Evolutionary conservation across 1,140 invertebrate species (phyloP), one percentile per base, ranked within the genome.

Genomic region (Telenomus remus): DNA sequence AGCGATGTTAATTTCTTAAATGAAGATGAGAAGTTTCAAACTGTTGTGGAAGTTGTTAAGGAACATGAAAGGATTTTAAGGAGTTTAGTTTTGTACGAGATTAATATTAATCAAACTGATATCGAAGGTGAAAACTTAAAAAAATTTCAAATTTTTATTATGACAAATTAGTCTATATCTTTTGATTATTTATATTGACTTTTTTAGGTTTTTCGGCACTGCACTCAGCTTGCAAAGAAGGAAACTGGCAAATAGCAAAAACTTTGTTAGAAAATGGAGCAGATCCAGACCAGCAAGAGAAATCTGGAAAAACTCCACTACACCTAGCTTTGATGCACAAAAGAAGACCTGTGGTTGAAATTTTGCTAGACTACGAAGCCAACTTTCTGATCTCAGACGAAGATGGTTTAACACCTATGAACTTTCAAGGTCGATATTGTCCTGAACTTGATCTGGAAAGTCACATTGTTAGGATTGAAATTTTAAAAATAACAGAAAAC

Each of bases 191-290:
- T 27, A 27, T 27, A n/a, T n/a, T n/a, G n/a, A n/a, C n/a, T 27
- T 27, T 6, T 3, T 27, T 16, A 70, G 73, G 65, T 11, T 55
- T n/a, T 37, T 55, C 66, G 15, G 19, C 76, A 7, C 39, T 79
- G 9, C 72, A 71, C 44, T 64, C 42, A 10, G 68, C 73, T 14
- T 15, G 49, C 13, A 72, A 46, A 49, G 72, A 79, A 57, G 77
- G 72, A 9, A 76, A 71, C n/a, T 78, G 68, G 72, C 72, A 27
- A 47, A 76, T 73, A 9, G 64, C 48, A 7, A 76, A 79, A 73
- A 66, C 73, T 0, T 42, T 79, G 2, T 13, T 76, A n/a, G 69
- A 79, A 57, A 69, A 76, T 53, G 73, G 77, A 0, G 77, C 65
- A 12, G 72, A 79, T 1, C 16, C 69, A 35, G 51, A 79, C 37